Base-by-base conservation (phyloP, 1,140 invertebrate species). In the Brachionus rubens region DNA sequence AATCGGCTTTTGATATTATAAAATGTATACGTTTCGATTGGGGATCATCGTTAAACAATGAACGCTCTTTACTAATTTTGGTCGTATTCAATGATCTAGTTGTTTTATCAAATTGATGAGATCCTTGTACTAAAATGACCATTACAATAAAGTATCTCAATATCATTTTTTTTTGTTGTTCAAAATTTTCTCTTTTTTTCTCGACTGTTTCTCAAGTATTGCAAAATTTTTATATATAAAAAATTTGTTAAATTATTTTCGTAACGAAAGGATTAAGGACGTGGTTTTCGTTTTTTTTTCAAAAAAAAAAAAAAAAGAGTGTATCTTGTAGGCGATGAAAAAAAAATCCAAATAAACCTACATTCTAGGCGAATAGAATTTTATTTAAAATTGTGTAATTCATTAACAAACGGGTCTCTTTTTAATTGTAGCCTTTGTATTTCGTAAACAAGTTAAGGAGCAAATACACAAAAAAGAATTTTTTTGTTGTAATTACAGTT, bases 301-400 rank as follows among this genome's bases (percentile, higher is more conserved):
- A 26, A 33, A n/a, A n/a, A n/a, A n/a, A n/a, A n/a, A n/a, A n/a
- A n/a, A n/a, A n/a, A n/a, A 33, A 40, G 33, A 33, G 54, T 59
- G 30, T 59, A 59, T 28, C 36, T 28, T 16, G 26, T 36, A 16
- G 33, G 26, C 19, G 54, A 33, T 33, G 54, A 16, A 28, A 33
- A 33, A 59, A 59, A 41, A 36, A 36, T 43, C 19, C 33, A 41
- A 65, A 65, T 65, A 65, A 43, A 65, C 59, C 59, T 65, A 65
- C 59, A 65, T 65, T 65, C 59, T 65, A 65, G 7, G 59, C 19
- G n/a, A 65, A n/a, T n/a, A n/a, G n/a, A n/a, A n/a, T n/a, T n/a
- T n/a, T n/a, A n/a, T n/a, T n/a, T n/a, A n/a, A n/a, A n/a, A n/a
- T n/a, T 16, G 24, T 43, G 30, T 30, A 65, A 19, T 24, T 10